Conservation (phyloP, 2,113 vertebrate species). For the Nasalis larvatus region DNA sequence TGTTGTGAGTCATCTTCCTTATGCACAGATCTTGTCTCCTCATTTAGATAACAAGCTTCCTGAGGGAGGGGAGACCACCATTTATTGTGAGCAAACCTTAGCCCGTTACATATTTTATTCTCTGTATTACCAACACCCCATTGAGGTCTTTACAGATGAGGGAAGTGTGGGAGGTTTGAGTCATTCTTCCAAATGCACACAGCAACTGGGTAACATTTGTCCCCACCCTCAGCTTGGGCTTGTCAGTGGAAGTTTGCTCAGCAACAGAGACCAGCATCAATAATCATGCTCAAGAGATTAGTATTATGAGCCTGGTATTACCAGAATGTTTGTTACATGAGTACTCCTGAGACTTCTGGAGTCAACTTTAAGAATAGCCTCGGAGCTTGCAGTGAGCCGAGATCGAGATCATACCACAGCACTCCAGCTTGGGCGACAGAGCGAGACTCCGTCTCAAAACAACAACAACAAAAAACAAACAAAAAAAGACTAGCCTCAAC, state of each 20-base stretch:
- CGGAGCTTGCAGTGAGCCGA: too few species aligned
- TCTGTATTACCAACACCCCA: background rate
- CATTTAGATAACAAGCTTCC: background rate
- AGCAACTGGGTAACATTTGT: background rate
- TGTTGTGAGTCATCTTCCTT: background rate
- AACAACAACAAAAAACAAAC: too few species aligned
- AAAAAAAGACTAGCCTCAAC: background rate
- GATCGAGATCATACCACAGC: too few species aligned
- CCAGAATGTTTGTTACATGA: background rate
- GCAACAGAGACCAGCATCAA: background rate
- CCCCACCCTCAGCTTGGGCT: background rate
- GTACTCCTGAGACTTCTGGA: background rate
- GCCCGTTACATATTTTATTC: background rate
- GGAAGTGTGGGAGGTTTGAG: background rate
- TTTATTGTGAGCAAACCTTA: background rate
- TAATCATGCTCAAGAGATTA: background rate
- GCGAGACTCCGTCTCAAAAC: too few species aligned
- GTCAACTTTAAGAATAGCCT: background rate
- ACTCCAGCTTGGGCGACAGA: too few species aligned
- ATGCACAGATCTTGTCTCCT: background rate
- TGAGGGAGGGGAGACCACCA: background rate
- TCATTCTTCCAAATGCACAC: background rate
- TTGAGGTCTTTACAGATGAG: background rate
- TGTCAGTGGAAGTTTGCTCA: background rate
- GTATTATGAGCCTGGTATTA: background rate